Evolutionary conservation across 2,113 vertebrate genomes (phyloP).

Genomic region (Lanius ludovicianus): DNA sequence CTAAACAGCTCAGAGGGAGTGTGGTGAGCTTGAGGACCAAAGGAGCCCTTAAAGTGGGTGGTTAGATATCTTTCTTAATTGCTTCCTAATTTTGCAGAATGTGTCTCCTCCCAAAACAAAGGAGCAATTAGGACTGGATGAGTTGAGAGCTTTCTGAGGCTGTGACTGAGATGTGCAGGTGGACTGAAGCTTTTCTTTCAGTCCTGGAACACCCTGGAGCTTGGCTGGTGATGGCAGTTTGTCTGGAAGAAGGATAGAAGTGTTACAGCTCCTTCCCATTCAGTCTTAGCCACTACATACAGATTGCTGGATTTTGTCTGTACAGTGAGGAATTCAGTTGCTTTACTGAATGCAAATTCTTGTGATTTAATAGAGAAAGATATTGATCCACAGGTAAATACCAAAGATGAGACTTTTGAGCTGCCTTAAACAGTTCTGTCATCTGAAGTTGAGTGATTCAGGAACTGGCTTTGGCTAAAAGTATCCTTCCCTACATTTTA

Average conservation of each 20-base stretch:
- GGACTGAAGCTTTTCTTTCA: background rate
- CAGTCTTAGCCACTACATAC: background rate
- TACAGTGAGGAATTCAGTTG: background rate
- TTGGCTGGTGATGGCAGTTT: background rate
- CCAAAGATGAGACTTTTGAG: background rate
- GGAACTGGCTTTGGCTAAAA: background rate
- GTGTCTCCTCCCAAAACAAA: background rate
- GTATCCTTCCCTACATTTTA: background rate
- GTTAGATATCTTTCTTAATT: background rate
- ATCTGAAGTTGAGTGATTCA: background rate
- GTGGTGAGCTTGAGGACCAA: background rate
- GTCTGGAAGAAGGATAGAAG: background rate
- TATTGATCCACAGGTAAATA: background rate
- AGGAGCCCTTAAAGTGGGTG: background rate
- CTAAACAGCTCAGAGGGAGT: background rate
- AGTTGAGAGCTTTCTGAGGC: background rate
- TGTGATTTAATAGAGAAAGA: background rate
- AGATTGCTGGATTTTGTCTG: background rate
- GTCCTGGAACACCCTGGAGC: background rate
- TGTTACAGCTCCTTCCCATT: background rate
- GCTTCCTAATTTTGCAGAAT: background rate
- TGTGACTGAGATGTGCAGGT: background rate
- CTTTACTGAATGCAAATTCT: background rate
- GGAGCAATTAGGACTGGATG: background rate
- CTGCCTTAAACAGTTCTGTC: background rate